A percentile compares a stretch with the other conserved stretches of the same genome.
Evolutionary conservation across 2,797 vertebrate species (phyloP).

Genomic region (Sciurus vulgaris): DNA sequence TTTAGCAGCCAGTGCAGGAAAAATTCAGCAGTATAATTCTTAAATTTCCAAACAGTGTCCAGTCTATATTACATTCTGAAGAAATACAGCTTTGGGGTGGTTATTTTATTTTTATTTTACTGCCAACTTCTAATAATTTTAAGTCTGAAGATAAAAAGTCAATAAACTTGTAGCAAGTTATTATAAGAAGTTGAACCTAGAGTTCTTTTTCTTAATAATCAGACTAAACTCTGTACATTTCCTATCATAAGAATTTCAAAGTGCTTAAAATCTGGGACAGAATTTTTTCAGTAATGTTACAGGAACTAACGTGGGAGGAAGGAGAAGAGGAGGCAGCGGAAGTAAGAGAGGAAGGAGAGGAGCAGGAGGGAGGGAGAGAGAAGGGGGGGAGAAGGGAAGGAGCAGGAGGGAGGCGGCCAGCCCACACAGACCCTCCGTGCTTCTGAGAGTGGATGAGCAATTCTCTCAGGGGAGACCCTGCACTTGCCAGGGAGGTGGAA

Average conservation of each 20-base stretch:
- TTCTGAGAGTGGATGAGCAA: neutral
- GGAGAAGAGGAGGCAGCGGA: neutral
- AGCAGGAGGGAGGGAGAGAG: too few species aligned
- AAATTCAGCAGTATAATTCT: neutral
- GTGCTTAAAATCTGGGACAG: conserved; percentile 72
- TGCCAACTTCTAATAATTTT: neutral
- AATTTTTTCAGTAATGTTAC: conserved; percentile 56
- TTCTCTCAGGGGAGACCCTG: neutral
- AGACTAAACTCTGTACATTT: conserved; percentile 69
- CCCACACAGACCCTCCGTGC: neutral
- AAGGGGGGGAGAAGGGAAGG: neutral
- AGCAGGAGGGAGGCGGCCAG: neutral
- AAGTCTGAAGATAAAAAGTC: neutral
- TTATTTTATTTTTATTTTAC: conserved; percentile 22
- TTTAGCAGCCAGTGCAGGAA: neutral
- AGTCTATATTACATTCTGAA: neutral
- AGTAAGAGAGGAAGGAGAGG: neutral
- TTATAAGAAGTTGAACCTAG: conserved; percentile 65
- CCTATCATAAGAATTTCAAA: conserved; percentile 67
- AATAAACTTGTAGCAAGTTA: conserved; percentile 52
- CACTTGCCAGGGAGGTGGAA: neutral
- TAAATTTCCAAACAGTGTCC: conserved; percentile 4
- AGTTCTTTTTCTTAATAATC: conserved; percentile 70
- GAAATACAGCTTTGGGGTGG: neutral
- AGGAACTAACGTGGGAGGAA: conserved; percentile 68